Evolutionary conservation across 2,888 invertebrate species (phyloP).

Genomic region (Drepanosiphum platanoidis): DNA sequence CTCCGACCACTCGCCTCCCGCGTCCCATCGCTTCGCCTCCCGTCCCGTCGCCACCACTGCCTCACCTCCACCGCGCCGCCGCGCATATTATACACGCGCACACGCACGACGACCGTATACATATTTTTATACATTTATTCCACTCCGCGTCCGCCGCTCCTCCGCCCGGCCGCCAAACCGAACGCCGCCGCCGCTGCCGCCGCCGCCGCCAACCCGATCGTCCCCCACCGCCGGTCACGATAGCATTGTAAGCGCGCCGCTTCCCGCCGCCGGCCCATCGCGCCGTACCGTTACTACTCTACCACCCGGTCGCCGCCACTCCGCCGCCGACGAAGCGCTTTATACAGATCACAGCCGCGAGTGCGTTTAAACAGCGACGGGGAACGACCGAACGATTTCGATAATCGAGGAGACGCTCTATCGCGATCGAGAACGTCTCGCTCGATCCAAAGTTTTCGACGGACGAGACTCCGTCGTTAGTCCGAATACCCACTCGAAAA

Average conservation of each 20-base stretch:
- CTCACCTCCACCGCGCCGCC: background rate
- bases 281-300: background rate
- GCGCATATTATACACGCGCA: background rate
- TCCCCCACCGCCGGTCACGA: background rate
- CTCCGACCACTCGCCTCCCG: background rate
- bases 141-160: background rate
- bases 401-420: too few relatives aligned
- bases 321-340: background rate
- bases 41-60: background rate
- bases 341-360: background rate
- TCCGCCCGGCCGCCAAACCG: background rate
- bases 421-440: too few relatives aligned
- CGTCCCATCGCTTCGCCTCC: background rate
- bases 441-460: too few relatives aligned
- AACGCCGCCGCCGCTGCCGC: background rate
- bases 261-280: background rate
- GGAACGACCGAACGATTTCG: too few relatives aligned
- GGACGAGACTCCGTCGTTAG: too few relatives aligned
- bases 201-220: background rate
- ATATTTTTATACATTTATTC: constrained; percentile 16
- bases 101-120: background rate
- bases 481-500: too few relatives aligned
- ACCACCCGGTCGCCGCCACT: background rate
- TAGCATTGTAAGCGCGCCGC: background rate
- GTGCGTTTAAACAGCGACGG: background rate